phyloP scores from a whole-genome alignment of 1,140 invertebrate genomes.

The Drosophila arawakana region DNA sequence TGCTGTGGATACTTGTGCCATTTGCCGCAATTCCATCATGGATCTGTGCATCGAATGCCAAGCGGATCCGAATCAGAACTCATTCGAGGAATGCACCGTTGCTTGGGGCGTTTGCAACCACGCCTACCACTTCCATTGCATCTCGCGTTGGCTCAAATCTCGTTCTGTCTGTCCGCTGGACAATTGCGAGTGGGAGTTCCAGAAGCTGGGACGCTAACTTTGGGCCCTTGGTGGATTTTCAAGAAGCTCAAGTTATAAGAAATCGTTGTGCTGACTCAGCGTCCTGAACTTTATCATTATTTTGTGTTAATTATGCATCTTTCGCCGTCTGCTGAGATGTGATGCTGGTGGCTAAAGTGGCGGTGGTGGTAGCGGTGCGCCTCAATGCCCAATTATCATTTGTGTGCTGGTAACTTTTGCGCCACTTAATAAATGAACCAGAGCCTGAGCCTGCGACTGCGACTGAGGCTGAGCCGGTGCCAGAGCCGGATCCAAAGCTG shows the following conservation, averaged over 20 bases:
- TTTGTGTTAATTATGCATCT: conserved; percentile 81
- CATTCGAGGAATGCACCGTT: conserved; percentile 99
- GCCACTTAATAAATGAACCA: conserved; percentile 73
- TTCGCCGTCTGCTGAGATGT: conserved; percentile 46
- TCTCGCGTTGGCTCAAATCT: conserved; percentile 99
- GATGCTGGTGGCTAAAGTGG: not conserved
- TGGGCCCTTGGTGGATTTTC: not conserved
- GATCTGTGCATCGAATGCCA: conserved; percentile 99
- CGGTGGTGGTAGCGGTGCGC: conserved; percentile 14
- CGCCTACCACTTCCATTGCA: conserved; percentile 99
- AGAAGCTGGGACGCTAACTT: conserved; percentile 89
- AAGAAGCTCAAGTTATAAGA: conserved; percentile 54
- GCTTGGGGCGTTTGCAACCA: conserved; percentile 99
- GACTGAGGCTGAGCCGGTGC: not conserved
- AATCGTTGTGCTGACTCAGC: conserved; percentile 56
- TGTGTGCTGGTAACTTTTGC: conserved; percentile 72
- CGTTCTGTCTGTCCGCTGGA: conserved; percentile 99
- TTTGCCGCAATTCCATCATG: conserved; percentile 99
- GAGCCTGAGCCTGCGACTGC: not conserved
- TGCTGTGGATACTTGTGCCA: conserved; percentile 99
- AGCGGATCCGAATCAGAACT: conserved; percentile 98
- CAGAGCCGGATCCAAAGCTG: not conserved
- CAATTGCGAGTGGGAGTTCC: conserved; percentile 99
- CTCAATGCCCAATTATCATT: conserved; percentile 79
- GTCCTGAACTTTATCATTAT: conserved; percentile 77